phyloP scores from a whole-genome alignment of 2,888 invertebrate species.

The Pantelozetes paolii region DNA sequence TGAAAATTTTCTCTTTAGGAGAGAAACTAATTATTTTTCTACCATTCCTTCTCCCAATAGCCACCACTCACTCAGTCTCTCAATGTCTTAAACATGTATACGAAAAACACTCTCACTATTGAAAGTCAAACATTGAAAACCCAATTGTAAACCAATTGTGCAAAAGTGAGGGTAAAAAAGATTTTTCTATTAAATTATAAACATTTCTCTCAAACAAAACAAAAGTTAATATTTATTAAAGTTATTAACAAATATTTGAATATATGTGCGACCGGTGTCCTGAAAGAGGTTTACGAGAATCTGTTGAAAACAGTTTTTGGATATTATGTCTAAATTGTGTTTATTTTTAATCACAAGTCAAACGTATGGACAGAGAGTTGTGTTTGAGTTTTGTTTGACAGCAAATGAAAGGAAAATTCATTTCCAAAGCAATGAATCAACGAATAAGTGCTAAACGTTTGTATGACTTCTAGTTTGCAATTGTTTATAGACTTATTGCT shows the following conservation, averaged over 20 bases:
- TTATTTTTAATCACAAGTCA: constrained; percentile 10
- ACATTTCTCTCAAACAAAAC: constrained; percentile 18
- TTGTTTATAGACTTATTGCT: constrained; percentile 12
- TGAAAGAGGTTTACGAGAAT: neutral
- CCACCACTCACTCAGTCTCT: neutral
- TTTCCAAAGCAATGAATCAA: constrained; percentile 4
- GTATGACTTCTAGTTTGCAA: neutral
- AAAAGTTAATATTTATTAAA: constrained; percentile 17
- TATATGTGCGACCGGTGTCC: neutral
- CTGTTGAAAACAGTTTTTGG: neutral
- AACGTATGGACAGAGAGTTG: constrained; percentile 8
- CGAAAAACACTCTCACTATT: constrained; percentile 16
- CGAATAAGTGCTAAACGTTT: neutral
- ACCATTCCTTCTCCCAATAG: neutral
- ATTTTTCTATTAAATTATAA: constrained; percentile 16
- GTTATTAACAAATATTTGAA: constrained; percentile 22
- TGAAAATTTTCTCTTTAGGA: constrained; percentile 5
- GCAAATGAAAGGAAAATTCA: constrained; percentile 1
- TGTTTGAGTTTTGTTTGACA: constrained; percentile 1
- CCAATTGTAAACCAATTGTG: neutral
- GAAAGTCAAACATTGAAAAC: constrained; percentile 18
- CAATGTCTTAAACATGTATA: neutral
- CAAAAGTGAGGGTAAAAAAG: neutral
- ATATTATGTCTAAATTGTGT: constrained; percentile 1
- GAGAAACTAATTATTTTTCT: constrained; percentile 26